Evolutionary conservation across 1,140 invertebrate genomes (phyloP).

Genomic region (Drosophila serrata): DNA sequence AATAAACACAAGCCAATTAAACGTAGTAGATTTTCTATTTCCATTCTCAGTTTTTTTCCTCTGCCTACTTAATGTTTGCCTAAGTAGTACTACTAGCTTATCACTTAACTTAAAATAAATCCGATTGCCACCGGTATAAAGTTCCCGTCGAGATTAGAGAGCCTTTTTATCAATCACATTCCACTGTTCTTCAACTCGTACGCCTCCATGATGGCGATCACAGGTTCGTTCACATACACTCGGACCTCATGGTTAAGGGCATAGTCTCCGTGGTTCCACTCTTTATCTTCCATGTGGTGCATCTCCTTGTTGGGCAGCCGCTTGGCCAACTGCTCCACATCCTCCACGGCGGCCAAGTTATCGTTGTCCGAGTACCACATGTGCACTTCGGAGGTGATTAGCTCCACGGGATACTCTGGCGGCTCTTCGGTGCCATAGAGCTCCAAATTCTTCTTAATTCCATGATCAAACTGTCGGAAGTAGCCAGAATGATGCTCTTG

Average conservation of each 20-base stretch:
- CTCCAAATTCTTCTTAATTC: conserved; percentile 85
- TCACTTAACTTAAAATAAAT: conserved; percentile 30
- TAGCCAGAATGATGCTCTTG: conserved; percentile 84
- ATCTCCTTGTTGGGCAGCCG: conserved; percentile 74
- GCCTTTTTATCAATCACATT: conserved; percentile 6
- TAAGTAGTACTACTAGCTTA: conserved; percentile 10
- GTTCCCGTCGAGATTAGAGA: conserved; percentile 19
- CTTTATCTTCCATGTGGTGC: conserved; percentile 86
- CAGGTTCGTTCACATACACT: conserved; percentile 62
- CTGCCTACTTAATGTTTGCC: background rate
- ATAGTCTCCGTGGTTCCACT: conserved; percentile 89
- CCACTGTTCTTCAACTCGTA: conserved; percentile 31
- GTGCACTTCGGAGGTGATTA: conserved; percentile 87
- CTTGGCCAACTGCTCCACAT: conserved; percentile 87
- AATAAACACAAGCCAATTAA: background rate
- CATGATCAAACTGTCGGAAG: conserved; percentile 85
- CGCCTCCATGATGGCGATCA: conserved; percentile 64
- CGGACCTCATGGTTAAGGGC: conserved; percentile 47
- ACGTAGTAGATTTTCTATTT: background rate
- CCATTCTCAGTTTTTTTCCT: background rate
- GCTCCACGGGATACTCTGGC: conserved; percentile 87
- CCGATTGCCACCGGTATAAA: conserved; percentile 1
- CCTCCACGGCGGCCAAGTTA: conserved; percentile 86
- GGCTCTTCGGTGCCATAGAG: conserved; percentile 85
- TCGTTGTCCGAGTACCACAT: conserved; percentile 88